phyloP scores from a whole-genome alignment of 2,888 invertebrate genomes.

The Catocala nupta region DNA sequence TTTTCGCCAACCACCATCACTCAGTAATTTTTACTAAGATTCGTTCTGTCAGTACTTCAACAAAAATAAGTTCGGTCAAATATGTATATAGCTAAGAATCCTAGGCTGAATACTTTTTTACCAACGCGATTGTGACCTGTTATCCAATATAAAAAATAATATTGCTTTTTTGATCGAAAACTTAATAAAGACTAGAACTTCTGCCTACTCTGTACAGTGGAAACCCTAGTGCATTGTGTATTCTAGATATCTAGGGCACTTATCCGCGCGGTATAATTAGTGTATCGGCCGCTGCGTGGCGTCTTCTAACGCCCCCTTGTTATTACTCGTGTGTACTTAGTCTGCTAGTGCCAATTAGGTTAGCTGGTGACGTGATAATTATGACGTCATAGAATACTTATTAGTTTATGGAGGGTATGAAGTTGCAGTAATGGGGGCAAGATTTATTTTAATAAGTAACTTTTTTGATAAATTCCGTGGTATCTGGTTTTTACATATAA shows the following conservation, averaged over 20 bases:
- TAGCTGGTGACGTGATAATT: conserved; percentile 38
- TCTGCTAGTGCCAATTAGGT: conserved; percentile 22
- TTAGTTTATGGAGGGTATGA: background rate
- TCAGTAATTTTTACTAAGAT: no score
- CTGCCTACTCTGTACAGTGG: conserved; percentile 23
- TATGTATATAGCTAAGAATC: no score
- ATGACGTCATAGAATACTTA: conserved; percentile 28
- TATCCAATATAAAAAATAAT: no score
- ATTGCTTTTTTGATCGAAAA: no score
- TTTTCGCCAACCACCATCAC: no score
- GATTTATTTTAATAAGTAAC: no score
- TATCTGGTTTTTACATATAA: no score
- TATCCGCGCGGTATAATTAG: conserved; percentile 54
- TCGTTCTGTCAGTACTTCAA: no score
- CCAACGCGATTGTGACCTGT: no score
- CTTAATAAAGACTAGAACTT: conserved; percentile 30
- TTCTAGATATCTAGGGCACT: conserved; percentile 48
- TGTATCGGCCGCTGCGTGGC: conserved; percentile 23
- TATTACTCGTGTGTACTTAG: conserved; percentile 6
- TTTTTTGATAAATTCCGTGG: no score
- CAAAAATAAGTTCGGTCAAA: no score
- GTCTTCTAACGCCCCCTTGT: conserved; percentile 29
- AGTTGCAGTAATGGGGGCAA: background rate
- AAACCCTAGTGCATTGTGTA: conserved; percentile 36
- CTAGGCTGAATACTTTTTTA: no score